Evolutionary conservation across 2,888 invertebrate species (phyloP), one percentile per base, ranked within the genome.

Genomic region (Lysandra coridon): DNA sequence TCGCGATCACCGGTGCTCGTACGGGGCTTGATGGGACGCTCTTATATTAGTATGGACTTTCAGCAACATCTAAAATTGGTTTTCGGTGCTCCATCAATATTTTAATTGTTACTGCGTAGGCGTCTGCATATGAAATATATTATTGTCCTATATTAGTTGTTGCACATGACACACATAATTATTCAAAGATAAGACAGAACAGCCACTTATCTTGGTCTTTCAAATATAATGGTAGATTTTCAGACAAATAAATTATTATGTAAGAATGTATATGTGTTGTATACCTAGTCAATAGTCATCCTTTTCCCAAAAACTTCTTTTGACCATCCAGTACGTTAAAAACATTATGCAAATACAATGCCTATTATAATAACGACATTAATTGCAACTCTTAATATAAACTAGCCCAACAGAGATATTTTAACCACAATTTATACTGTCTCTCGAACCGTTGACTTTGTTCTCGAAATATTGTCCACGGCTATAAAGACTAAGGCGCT

Each of bases 401-500:
- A 33, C 4, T 30, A 30, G 64, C 30, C 69, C 69, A 69, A 37
- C 33, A 12, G 14, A 17, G 14, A 33, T 69, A 69, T 69, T 69
- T 69, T 23, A 33, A 69, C 37, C 33, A 69, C 69, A 69, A 69
- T 37, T 69, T 69, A 69, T 69, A 37, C 4, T 37, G 69, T 69
- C 33, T 69, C 69, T 33, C 69, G 14, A 64, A 37, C 69, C 17
- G 69, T 69, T 69, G 69, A 69, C 69, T 69, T 69, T 69, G 69
- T 69, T 69, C 69, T 69, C 69, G 17, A 69, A 69, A 69, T 69
- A 69, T 69, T 69, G 69, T 69, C 69, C 69, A 69, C 69, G 33
- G 69, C 33, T 37, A 69, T 37, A 69, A 33, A 69, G 69, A 69
- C 33, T 69, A 14, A 33, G 33, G 33, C 14, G 33, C 33, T 69